Conservation (phyloP, 2,888 invertebrate genomes). For the Branchellion lobata region DNA sequence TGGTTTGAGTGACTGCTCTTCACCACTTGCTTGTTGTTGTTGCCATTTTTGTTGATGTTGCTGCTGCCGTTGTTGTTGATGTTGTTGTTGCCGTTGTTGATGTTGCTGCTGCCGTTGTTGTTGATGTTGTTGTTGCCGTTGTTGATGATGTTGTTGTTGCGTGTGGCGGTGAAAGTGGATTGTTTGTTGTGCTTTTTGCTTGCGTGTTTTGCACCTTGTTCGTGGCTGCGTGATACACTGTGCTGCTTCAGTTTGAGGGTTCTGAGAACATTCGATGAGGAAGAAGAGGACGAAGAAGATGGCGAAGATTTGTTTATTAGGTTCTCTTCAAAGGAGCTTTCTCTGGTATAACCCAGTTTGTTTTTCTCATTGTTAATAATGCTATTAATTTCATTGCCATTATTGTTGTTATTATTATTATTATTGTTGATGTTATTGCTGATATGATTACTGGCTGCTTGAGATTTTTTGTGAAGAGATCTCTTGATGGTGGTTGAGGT, state of each 20-base stretch:
- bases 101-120: background rate
- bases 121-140: no score
- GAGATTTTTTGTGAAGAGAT: background rate
- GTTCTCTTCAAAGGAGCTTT: no score
- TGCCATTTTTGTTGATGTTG: background rate
- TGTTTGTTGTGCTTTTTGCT: no score
- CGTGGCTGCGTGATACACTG: no score
- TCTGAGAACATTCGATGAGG: no score
- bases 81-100: background rate
- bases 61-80: background rate
- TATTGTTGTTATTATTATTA: background rate
- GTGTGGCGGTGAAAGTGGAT: no score
- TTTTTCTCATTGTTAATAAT: background rate
- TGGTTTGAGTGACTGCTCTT: conserved; percentile 27
- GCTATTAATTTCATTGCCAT: background rate
- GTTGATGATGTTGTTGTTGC: no score
- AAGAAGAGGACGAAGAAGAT: background rate
- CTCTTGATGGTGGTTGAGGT: background rate
- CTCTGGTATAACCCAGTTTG: no score
- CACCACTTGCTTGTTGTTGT: conserved; percentile 11
- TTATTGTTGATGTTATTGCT: background rate
- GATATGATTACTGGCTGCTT: background rate
- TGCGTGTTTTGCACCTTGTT: no score
- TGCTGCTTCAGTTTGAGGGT: no score
- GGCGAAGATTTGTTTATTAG: background rate